A percentile compares a stretch with the other conserved stretches of the same genome.
These are phyloP conservation scores for Mongoloraphidia duomilia DNA, from an alignment of 2,888 invertebrate species.

Conservation along the genomic window DNA sequence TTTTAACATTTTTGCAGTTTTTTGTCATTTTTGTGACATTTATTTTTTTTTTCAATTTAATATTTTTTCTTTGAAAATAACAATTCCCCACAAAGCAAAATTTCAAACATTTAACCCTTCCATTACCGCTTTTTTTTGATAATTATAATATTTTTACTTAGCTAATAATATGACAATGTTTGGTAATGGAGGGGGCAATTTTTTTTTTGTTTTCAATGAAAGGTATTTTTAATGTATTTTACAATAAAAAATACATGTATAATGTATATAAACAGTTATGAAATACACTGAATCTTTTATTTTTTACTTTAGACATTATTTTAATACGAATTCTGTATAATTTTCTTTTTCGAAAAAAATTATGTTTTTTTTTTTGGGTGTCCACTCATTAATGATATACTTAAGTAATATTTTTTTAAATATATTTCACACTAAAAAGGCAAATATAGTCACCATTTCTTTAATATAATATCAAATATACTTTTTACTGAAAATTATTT, in stretches of 20 bases:
- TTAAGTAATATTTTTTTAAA: conserved; percentile 11
- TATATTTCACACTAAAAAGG: conserved; percentile 33
- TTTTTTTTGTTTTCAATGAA: neutral
- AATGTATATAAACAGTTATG: neutral
- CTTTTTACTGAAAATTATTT: conserved; percentile 3
- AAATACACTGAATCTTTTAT: conserved; percentile 1
- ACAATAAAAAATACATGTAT: no score
- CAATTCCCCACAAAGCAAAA: conserved; percentile 38
- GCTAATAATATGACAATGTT: neutral
- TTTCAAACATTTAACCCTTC: conserved; percentile 33
- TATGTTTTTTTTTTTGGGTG: no score
- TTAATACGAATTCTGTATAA: no score
- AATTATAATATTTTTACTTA: neutral
- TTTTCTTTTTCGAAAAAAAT: no score
- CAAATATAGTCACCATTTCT: conserved; percentile 33
- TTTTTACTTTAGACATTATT: neutral
- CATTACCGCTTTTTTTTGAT: conserved; percentile 18
- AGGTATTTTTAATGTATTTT: no score
- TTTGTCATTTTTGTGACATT: conserved; percentile 5
- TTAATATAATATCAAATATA: conserved; percentile 22
- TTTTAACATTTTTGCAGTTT: conserved; percentile 12
- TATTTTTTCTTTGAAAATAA: conserved; percentile 29
- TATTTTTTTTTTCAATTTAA: conserved; percentile 16
- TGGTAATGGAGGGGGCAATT: neutral
- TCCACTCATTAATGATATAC: no score